Percentiles rank a stretch among this genome's conserved stretches.
Evolutionary conservation across 2,888 invertebrate species (phyloP).

Genomic region (Agrilus cyanescens): DNA sequence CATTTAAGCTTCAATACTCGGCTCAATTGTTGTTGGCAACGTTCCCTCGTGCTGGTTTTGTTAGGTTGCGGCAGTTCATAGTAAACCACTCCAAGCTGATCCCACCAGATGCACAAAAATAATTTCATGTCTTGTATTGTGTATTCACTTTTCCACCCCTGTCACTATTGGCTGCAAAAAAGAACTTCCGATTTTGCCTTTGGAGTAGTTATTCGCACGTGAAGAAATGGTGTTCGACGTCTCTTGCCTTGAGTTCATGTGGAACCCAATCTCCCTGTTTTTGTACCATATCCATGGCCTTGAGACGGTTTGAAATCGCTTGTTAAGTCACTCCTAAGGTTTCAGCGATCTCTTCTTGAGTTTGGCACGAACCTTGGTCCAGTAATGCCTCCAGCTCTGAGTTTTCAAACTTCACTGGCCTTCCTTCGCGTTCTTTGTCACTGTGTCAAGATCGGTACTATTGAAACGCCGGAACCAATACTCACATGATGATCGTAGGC

Average conservation of each 20-base stretch:
- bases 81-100: slow-evolving; percentile 12
- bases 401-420: too few species aligned
- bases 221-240: slow-evolving; percentile 6
- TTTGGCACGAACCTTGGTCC: too few species aligned
- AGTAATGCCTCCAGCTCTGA: too few species aligned
- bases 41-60: slow-evolving; percentile 9
- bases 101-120: slow-evolving; percentile 17
- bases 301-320: slow-evolving; percentile 8
- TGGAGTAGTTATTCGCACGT: slow-evolving; percentile 5
- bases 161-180: slow-evolving; percentile 10
- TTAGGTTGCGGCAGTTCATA: slow-evolving; percentile 12
- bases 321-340: too few species aligned
- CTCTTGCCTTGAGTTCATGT: slow-evolving; percentile 15
- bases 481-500: too few species aligned
- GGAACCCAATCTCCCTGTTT: slow-evolving; percentile 18
- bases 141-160: slow-evolving; percentile 13
- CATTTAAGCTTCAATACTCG: slow-evolving; percentile 7
- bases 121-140: slow-evolving; percentile 9
- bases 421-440: too few species aligned
- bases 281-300: slow-evolving; percentile 17
- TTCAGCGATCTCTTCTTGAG: too few species aligned
- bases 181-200: not conserved
- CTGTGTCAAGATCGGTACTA: too few species aligned
- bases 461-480: too few species aligned
- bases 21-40: slow-evolving; percentile 11